Base-by-base conservation (phyloP, 92 coral and sea anemone genomes). In the Epizoanthus fatuus region DNA sequence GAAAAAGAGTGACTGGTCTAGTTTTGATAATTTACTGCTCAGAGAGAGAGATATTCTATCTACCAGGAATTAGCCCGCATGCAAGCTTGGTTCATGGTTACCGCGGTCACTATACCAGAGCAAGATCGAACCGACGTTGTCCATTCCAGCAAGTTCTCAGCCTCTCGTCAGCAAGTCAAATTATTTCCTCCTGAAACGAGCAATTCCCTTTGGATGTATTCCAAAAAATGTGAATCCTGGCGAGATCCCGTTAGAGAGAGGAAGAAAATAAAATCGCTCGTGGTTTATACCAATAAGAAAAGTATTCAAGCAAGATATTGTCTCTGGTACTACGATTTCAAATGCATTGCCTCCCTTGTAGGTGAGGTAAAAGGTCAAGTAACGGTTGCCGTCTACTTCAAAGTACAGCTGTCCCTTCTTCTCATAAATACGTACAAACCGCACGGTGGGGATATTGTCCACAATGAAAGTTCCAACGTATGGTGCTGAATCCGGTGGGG, bases 221-320 rank as follows among this genome's bases (percentile, higher is more conserved):
- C 82, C 82, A 62, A 59, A 77, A 62, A n/a, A 77, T 42, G 70
- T 77, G 63, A 77, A 77, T 14, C 70, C 82, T 11, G 82, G 38
- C 17, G 82, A 59, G 20, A 69, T 77, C 37, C 70, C 82, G 51
- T 77, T 77, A 9, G 71, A 77, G 19, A 59, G 52, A 14, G 57
- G 40, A 59, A 19, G 40, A 16, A 77, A 77, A 40, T 42, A 77
- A 38, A 77, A 7, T 12, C 69, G 57, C 51, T 77, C 82, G 71
- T 77, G 56, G 51, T 77, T 60, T 40, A 77, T 20, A 25, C 57
- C 70, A 7, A 44, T 1, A 20, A 77, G 2, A 77, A 77, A 77
- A 51, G 70, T 60, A 60, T 0, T 10, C 51, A 77, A 39, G 64
- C 82, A 77, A 17, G 70, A 5, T 12, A 13, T 3, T 3, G 45